Conservation (phyloP, 2,113 vertebrate species). For the Lycaon pictus region DNA sequence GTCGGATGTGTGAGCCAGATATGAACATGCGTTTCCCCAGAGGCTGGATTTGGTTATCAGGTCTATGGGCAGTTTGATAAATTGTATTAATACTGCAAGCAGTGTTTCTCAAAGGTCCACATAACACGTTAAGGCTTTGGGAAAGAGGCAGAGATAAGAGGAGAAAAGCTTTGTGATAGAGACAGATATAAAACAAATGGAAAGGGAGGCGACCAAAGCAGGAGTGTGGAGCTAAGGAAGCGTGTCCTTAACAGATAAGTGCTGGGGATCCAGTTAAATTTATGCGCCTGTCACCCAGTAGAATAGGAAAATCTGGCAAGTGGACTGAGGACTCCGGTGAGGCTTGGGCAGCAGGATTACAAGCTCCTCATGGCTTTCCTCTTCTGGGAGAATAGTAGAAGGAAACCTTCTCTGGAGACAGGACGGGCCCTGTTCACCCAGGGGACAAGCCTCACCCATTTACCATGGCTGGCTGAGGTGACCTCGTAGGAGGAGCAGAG, state of each 20-base stretch:
- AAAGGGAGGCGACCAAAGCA: not conserved
- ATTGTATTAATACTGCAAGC: slow-evolving; percentile 66
- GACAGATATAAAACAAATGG: slow-evolving; percentile 56
- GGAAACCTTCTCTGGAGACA: not conserved
- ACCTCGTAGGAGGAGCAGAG: not conserved
- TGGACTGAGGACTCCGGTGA: not conserved
- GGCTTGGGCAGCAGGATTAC: too few species aligned
- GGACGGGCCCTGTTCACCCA: not conserved
- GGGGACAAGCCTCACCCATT: not conserved
- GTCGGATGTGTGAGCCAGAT: slow-evolving; percentile 73
- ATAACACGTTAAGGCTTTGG: not conserved
- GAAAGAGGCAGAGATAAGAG: slow-evolving; percentile 67
- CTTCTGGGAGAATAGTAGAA: not conserved
- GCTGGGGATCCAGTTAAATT: not conserved
- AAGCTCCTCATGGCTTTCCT: not conserved
- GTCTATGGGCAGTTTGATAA: slow-evolving; percentile 73
- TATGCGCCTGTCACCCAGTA: not conserved
- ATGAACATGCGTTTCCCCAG: slow-evolving; percentile 72
- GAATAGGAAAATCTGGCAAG: not conserved
- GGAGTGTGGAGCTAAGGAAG: slow-evolving; percentile 12
- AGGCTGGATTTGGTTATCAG: slow-evolving; percentile 75
- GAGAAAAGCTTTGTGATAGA: slow-evolving; percentile 55
- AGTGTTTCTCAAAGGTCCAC: slow-evolving; percentile 60
- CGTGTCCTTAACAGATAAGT: slow-evolving; percentile 54
- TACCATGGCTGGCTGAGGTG: not conserved